Evolutionary conservation across 2,888 invertebrate genomes (phyloP).

Genomic region (Troilus luridus): DNA sequence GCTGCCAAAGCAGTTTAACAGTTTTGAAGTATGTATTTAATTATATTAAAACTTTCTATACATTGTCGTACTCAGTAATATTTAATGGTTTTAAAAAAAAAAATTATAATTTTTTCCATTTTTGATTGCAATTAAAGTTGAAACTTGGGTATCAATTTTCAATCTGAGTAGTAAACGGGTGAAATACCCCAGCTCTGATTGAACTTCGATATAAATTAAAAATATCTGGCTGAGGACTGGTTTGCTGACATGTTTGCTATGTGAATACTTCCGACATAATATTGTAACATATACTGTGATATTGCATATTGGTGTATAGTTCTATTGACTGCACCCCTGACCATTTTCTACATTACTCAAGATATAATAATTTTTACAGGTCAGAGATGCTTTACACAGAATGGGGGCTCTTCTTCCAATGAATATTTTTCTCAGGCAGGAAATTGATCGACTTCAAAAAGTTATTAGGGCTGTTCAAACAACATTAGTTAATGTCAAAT

Average conservation of each 20-base stretch:
- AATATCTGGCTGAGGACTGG: too few species aligned
- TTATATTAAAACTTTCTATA: background rate
- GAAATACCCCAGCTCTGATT: background rate
- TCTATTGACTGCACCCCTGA: too few species aligned
- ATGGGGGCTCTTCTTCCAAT: conserved; percentile 95
- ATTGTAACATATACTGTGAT: too few species aligned
- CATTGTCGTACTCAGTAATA: background rate
- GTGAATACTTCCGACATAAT: too few species aligned
- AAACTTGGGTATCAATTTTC: background rate
- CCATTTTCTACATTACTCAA: too few species aligned
- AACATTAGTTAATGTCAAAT: conserved; percentile 89
- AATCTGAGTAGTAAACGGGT: background rate
- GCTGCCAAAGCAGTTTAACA: conserved; percentile 87
- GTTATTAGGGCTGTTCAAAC: conserved; percentile 80
- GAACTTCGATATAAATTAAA: too few species aligned
- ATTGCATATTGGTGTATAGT: too few species aligned
- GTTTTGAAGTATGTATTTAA: conserved; percentile 77
- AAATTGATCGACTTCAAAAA: conserved; percentile 85
- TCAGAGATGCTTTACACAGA: conserved; percentile 87
- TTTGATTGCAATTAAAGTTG: background rate
- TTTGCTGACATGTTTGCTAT: too few species aligned
- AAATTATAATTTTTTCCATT: background rate
- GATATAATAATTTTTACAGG: conserved; percentile 68
- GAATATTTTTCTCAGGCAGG: conserved; percentile 91
- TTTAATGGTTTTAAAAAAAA: too few species aligned